Conservation (phyloP, 2,797 vertebrate genomes). For the Coregonus sp. region DNA sequence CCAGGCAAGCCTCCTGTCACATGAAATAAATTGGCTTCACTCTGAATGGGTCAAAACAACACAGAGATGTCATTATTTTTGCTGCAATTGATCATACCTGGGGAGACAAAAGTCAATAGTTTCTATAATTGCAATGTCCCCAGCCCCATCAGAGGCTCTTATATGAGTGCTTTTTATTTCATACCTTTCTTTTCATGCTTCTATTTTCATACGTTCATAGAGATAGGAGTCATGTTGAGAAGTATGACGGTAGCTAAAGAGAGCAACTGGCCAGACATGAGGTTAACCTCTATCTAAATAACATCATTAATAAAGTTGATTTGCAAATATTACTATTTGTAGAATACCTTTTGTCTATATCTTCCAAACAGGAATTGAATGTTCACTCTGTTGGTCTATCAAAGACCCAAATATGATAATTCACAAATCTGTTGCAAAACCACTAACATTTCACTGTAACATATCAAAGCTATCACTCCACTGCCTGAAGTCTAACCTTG, state of each 20-base stretch:
- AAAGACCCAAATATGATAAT: too few relatives aligned
- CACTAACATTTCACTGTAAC: too few relatives aligned
- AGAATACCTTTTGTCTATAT: neutral
- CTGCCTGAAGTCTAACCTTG: too few relatives aligned
- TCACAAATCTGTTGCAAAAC: too few relatives aligned
- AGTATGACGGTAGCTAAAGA: neutral
- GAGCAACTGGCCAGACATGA: neutral
- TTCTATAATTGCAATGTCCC: constrained; percentile 82
- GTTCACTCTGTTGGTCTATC: too few relatives aligned
- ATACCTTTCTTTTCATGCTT: constrained; percentile 51
- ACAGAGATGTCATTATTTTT: constrained; percentile 83
- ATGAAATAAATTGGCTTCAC: constrained; percentile 83
- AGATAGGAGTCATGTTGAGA: constrained; percentile 14
- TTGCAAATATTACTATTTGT: neutral
- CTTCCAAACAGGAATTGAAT: too few relatives aligned
- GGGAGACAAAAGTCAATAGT: constrained; percentile 83
- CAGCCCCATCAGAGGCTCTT: constrained; percentile 63
- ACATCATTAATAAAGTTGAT: neutral
- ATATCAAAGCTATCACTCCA: too few relatives aligned
- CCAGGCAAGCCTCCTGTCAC: constrained; percentile 77
- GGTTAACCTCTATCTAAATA: neutral
- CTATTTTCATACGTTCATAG: constrained; percentile 41
- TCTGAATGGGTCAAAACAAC: constrained; percentile 83
- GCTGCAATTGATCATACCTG: constrained; percentile 82
- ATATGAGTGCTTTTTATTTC: constrained; percentile 29